Conservation (phyloP, 1,140 invertebrate genomes). For the Drosophila micromelanica region DNA sequence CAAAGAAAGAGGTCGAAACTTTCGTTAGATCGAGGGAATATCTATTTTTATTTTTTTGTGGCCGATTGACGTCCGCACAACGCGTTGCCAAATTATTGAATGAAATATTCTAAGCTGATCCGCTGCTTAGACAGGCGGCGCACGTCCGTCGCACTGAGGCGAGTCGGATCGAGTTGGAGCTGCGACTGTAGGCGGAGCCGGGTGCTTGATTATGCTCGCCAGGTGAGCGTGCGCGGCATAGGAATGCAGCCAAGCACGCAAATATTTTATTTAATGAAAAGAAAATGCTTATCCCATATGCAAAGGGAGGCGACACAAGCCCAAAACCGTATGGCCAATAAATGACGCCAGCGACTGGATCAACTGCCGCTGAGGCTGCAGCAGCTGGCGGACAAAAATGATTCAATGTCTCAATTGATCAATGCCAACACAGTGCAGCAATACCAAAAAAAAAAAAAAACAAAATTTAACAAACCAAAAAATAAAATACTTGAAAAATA, state of each 20-base stretch:
- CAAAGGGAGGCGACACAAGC: slow-evolving; percentile 32
- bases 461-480: slow-evolving; percentile 7
- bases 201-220: slow-evolving; percentile 64
- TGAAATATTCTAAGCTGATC: slow-evolving; percentile 69
- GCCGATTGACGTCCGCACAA: slow-evolving; percentile 61
- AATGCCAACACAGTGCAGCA: slow-evolving; percentile 12
- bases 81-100: slow-evolving; percentile 79
- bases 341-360: slow-evolving; percentile 66
- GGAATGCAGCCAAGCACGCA: slow-evolving; percentile 66
- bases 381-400: slow-evolving; percentile 10
- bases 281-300: slow-evolving; percentile 65
- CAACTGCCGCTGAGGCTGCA: slow-evolving; percentile 15
- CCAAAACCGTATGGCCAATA: slow-evolving; percentile 36
- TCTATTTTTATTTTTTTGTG: slow-evolving; percentile 12
- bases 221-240: slow-evolving; percentile 61
- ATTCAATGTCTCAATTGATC: slow-evolving; percentile 21
- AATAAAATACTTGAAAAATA: background rate
- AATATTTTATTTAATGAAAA: slow-evolving; percentile 76
- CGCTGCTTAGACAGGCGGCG: slow-evolving; percentile 52
- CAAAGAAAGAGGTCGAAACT: slow-evolving; percentile 50
- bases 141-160: slow-evolving; percentile 60
- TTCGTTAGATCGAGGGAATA: slow-evolving; percentile 16
- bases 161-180: slow-evolving; percentile 7
- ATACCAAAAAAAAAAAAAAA: slow-evolving; percentile 15
- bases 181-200: slow-evolving; percentile 16